Percentiles rank a stretch among this genome's conserved stretches.
Conservation (phyloP, 23 tunicate species). For the Clavelina lepadiformis region DNA sequence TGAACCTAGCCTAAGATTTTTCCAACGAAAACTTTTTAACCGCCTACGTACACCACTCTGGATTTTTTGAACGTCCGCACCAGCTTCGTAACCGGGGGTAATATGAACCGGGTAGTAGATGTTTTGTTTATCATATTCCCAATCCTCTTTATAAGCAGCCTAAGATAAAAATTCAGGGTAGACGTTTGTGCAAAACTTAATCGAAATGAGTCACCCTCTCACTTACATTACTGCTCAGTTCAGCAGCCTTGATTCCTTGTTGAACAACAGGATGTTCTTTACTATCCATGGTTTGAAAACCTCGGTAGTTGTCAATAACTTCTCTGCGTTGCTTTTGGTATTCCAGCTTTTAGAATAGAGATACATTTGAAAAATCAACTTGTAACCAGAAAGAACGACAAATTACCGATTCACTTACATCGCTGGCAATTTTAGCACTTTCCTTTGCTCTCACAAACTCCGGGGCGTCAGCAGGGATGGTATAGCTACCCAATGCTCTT, state of each 20-base stretch:
- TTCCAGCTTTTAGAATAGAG: no score
- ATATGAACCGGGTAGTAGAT: slow-evolving; percentile 97
- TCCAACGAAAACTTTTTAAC: no score
- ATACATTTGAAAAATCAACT: no score
- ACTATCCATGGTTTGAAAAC: slow-evolving; percentile 74
- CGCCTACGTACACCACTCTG: slow-evolving; percentile 89
- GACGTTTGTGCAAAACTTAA: no score
- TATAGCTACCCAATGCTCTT: slow-evolving; percentile 3
- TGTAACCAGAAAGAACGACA: no score
- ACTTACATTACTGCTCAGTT: slow-evolving; percentile 70
- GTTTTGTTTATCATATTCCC: slow-evolving; percentile 86
- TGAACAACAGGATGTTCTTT: slow-evolving; percentile 63
- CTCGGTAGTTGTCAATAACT: slow-evolving; percentile 54
- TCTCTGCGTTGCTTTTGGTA: slow-evolving; percentile 54
- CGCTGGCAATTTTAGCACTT: slow-evolving; percentile 34
- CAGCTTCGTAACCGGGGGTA: slow-evolving; percentile 91
- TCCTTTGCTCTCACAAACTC: slow-evolving; percentile 17
- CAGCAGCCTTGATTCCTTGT: slow-evolving; percentile 76
- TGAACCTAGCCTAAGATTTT: no score
- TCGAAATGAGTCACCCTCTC: no score
- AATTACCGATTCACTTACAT: no score
- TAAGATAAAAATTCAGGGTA: no score
- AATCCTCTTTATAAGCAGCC: slow-evolving; percentile 78
- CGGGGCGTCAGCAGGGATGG: slow-evolving; percentile 12
- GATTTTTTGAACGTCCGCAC: slow-evolving; percentile 68